Evolutionary conservation across 2,888 invertebrate genomes (phyloP), one percentile per base, ranked within the genome.

Genomic region (Pachydiplax longipennis): DNA sequence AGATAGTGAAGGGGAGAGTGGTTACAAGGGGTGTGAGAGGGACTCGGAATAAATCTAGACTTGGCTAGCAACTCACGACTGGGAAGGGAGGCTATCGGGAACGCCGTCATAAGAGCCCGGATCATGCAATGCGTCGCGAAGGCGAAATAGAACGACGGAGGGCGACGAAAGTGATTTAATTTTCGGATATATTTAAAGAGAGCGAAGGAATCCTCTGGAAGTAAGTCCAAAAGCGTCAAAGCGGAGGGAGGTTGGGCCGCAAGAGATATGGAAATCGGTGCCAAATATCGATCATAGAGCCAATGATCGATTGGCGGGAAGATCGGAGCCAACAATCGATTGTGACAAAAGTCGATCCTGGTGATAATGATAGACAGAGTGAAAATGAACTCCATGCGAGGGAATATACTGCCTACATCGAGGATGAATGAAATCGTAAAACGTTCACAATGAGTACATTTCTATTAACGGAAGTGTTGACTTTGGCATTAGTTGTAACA

Each of bases 21-120:
- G 35, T 8, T 31, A 12, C 15, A 53, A 25, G 35, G 83, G 87
- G 40, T 12, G 13, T 35, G 13, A 80, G 80, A 80, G 58, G 83
- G 58, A 31, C 61, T 65, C 87, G 87, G 87, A 61, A 87, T 87
- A 87, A 87, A 87, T 87, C 87, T 87, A 87, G 87, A 87, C 87
- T 87, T 87, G 87, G 87, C 87, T 61, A 65, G 65, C 61, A 31
- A 87, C 37, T 35, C 58, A 13, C 61, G 37, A 73, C 48, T 0
- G 53, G 87, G 35, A 48, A 53, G 82, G 15, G 82, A 48, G 53
- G 25, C 8, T 65, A 44, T 37, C 37, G 44, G 40, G 40, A 22
- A 58, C 53, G 58, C 61, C 87, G 61, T 37, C 87, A 61, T 87
- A 22, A 31, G 37, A 58, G 6, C 87, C 61, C 40, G 65, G 87